A percentile compares a stretch with the other conserved stretches of the same genome.
Conservation (phyloP, 1,140 invertebrate genomes). For the Eubasilissa regina region DNA sequence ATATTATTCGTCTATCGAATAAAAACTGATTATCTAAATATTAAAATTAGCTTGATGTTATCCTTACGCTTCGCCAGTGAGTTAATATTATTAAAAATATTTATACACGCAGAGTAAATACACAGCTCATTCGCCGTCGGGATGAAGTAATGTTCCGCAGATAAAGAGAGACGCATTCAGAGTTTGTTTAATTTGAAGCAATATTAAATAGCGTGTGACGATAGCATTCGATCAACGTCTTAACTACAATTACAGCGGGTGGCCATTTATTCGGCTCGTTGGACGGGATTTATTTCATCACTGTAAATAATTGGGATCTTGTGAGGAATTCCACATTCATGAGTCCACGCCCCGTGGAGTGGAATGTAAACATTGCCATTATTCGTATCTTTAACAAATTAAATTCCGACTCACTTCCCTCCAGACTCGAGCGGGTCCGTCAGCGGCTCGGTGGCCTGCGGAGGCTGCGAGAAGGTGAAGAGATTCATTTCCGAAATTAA, state of each 20-base stretch:
- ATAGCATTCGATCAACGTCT: constrained; percentile 59
- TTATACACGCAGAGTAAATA: not conserved
- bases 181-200: constrained; percentile 51
- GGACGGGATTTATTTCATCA: constrained; percentile 61
- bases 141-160: constrained; percentile 12
- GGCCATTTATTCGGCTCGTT: constrained; percentile 59
- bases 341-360: constrained; percentile 33
- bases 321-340: constrained; percentile 44
- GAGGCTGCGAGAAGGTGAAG: constrained; percentile 44
- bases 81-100: not conserved
- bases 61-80: no score
- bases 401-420: constrained; percentile 59
- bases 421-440: constrained; percentile 45
- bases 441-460: constrained; percentile 23
- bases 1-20: not conserved
- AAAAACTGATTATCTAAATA: no score
- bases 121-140: not conserved
- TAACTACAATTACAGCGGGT: constrained; percentile 58
- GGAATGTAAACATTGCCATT: constrained; percentile 61
- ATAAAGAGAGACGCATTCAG: constrained; percentile 29
- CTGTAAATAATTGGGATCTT: constrained; percentile 59
- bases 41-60: no score
- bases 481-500: constrained; percentile 59
- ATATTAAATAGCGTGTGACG: constrained; percentile 56
- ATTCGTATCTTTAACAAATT: constrained; percentile 61